Conservation (phyloP, 2,797 vertebrate species). For the Discoglossus pictus region DNA sequence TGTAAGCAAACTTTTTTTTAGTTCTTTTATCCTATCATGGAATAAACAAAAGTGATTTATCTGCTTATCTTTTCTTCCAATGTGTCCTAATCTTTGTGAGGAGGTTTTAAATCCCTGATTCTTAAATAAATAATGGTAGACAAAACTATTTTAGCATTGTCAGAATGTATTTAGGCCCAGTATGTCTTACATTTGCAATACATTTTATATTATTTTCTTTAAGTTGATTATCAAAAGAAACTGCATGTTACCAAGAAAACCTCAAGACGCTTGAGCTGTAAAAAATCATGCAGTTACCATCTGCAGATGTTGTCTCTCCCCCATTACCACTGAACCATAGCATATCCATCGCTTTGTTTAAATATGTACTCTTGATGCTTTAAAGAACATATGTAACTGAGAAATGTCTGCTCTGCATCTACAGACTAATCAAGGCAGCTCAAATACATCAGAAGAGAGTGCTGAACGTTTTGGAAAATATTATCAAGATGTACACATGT, state of each 20-base stretch:
- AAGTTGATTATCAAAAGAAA: conserved; percentile 34
- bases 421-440: conserved; percentile 3
- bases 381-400: conserved; percentile 25
- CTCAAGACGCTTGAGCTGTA: conserved; percentile 5
- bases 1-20: conserved; percentile 5
- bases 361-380: conserved; percentile 27
- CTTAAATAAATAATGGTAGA: conserved; percentile 20
- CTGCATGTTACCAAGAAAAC: conserved; percentile 5
- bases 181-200: conserved; percentile 22
- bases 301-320: conserved; percentile 25
- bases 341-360: conserved; percentile 32
- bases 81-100: conserved; percentile 29
- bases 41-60: conserved; percentile 16
- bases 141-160: conserved; percentile 25
- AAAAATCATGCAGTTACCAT: conserved; percentile 22
- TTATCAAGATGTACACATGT: too few relatives aligned
- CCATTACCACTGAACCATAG: conserved; percentile 32
- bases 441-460: conserved; percentile 2
- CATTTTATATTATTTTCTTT: conserved; percentile 14
- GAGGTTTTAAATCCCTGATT: conserved; percentile 7
- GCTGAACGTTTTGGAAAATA: background rate
- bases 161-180: conserved; percentile 5
- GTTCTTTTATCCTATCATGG: background rate
- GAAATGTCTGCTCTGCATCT: conserved; percentile 22
- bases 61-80: conserved; percentile 3